phyloP scores from a whole-genome alignment of 30 jellyfish, hydroid and myxozoan genomes.

The Aurelia coerulea region DNA sequence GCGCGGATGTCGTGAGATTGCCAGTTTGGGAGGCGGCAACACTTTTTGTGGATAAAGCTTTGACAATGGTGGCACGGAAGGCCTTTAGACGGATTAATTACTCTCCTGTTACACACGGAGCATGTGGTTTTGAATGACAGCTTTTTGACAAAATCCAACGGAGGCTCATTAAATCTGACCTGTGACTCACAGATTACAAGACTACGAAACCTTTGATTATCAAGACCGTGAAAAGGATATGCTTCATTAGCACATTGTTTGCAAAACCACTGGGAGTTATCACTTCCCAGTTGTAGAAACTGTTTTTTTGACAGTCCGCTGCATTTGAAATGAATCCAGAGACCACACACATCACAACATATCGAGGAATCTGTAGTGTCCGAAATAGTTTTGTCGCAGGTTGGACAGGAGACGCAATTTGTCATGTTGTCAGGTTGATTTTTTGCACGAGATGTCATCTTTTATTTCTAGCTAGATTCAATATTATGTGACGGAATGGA shows the following conservation, averaged over 20 bases:
- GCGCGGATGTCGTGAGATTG: background rate
- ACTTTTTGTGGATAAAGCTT: background rate
- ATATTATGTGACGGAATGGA: background rate
- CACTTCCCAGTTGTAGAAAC: background rate
- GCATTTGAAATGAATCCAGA: too few species aligned
- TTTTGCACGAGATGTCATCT: background rate
- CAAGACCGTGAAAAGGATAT: background rate
- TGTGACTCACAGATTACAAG: background rate
- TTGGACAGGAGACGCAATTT: conserved; percentile 19
- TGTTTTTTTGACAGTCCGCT: background rate
- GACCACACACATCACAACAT: too few species aligned
- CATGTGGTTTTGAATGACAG: background rate
- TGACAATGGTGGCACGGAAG: too few species aligned
- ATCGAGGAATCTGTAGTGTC: background rate
- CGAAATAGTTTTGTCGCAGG: conserved; percentile 24
- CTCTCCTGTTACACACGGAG: background rate
- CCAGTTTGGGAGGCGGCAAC: conserved; percentile 2
- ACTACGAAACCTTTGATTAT: background rate
- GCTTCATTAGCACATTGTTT: background rate
- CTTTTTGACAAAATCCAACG: background rate
- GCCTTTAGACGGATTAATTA: background rate
- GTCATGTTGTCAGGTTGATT: conserved; percentile 27
- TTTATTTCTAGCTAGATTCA: background rate
- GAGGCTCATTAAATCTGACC: background rate
- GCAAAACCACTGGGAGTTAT: background rate